Base-by-base conservation (phyloP, 2,888 invertebrate genomes). In the Scaptomyza parva region DNA sequence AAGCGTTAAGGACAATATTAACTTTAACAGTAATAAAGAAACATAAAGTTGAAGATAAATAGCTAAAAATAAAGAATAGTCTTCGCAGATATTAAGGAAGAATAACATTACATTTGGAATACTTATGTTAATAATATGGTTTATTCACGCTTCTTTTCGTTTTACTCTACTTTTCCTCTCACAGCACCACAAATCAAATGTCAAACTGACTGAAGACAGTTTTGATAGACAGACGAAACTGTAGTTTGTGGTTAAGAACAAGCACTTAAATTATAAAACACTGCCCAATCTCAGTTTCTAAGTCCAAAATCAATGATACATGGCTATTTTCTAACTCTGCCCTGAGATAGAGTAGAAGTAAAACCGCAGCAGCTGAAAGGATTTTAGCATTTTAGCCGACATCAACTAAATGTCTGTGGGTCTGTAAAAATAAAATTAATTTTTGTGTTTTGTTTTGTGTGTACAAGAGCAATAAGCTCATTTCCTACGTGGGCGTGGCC, bases 401-500 rank as follows among this genome's bases (percentile, higher is more conserved):
- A 78, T 60, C 66, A 66, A 62, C 51, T 59, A 5, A 37, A 54
- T 64, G 26, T 61, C 55, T 43, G 17, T 30, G n/a, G 28, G 63
- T 45, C 17, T 35, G 28, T n/a, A n/a, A n/a, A 47, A 57, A 41
- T 58, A 48, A 58, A 64, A 43, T 45, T 30, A 2, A n/a, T 48
- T 37, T 35, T 35, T 14, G 35, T 37, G 17, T 52, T 41, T 40
- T 28, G 12, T 50, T 37, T 17, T 11, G 35, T 18, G 0, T 18
- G 77, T 81, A 75, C 79, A 76, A 60, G 58, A 64, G 72, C 75
- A 75, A 81, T 81, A 82, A 82, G 75, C 76, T 75, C 62, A 74
- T 82, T 80, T 80, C 70, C 82, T 53, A 39, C 11, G 41, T 40
- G 57, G 50, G 71, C 41, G 35, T 39, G 51, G 53, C 33, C 28